These are phyloP conservation scores for Notarius lentiginosus DNA, from an alignment of 2,113 vertebrate genomes.

Conservation along the genomic window DNA sequence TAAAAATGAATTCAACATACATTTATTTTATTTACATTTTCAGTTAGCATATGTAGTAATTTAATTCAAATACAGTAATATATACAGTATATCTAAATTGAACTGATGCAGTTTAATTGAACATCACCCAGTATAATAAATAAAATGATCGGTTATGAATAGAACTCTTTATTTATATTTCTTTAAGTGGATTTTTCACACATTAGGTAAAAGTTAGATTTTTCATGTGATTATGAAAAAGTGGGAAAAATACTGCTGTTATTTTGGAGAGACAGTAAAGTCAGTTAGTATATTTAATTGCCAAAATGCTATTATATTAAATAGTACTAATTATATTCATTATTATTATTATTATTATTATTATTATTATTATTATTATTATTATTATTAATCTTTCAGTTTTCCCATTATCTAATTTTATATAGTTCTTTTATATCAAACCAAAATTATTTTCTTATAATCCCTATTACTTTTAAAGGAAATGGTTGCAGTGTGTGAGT, in stretches of 20 bases:
- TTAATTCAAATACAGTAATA: no score
- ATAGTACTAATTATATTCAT: not conserved
- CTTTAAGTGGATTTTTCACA: not conserved
- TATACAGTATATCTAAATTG: not conserved
- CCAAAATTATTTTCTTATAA: not conserved
- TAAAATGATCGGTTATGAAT: not conserved
- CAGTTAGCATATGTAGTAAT: no score
- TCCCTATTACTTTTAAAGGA: not conserved
- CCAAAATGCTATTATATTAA: not conserved
- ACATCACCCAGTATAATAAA: no score
- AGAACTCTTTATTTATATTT: not conserved
- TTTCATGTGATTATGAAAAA: not conserved
- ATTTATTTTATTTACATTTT: no score
- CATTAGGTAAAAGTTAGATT: not conserved
- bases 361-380: not conserved
- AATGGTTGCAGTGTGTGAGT: slow-evolving; percentile 26
- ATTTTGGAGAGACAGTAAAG: not conserved
- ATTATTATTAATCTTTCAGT: not conserved
- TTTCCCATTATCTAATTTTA: not conserved
- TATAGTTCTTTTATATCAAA: not conserved
- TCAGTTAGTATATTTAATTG: not conserved
- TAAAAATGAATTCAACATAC: no score
- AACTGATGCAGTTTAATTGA: not conserved
- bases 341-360: not conserved
- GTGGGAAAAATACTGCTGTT: not conserved